Conservation (phyloP, 2,797 vertebrate genomes). For the Eulemur mongoz region DNA sequence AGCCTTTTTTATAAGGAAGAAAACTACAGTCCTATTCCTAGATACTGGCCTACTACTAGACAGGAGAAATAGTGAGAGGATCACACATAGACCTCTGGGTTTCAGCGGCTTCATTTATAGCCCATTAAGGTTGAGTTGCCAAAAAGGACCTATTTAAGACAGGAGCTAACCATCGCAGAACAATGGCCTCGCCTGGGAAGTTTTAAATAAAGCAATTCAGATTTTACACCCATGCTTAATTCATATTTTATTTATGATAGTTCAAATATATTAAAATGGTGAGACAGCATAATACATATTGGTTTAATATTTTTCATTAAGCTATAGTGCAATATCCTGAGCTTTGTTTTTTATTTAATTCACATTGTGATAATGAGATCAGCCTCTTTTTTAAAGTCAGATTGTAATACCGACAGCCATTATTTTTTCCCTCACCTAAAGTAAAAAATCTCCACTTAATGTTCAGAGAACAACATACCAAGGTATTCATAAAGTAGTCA, state of each 20-base stretch:
- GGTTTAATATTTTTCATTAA: conserved; percentile 71
- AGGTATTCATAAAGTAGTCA: not conserved
- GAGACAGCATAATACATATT: conserved; percentile 50
- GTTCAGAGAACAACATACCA: conserved; percentile 47
- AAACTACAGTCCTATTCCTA: not conserved
- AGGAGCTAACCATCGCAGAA: not conserved
- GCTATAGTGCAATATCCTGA: conserved; percentile 49
- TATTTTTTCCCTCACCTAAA: conserved; percentile 50
- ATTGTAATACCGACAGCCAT: conserved; percentile 17
- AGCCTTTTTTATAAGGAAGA: not conserved
- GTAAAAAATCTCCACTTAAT: conserved; percentile 61
- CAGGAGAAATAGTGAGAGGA: not conserved
- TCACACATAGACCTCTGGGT: not conserved
- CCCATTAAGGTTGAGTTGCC: not conserved
- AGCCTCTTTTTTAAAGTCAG: conserved; percentile 40
- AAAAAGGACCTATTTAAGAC: conserved; percentile 17
- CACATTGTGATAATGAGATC: conserved; percentile 63
- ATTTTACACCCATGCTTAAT: conserved; percentile 55
- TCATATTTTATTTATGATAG: conserved; percentile 74
- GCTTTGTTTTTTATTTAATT: conserved; percentile 61
- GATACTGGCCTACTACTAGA: not conserved
- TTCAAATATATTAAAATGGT: conserved; percentile 67
- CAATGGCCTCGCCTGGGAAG: conserved; percentile 49
- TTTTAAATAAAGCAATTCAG: conserved; percentile 60
- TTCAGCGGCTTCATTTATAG: not conserved